Percentiles rank a stretch among this genome's conserved stretches.
These are phyloP conservation scores for Chaitophorus viminalis DNA, from an alignment of 2,888 invertebrate genomes.

Conservation along the genomic window DNA sequence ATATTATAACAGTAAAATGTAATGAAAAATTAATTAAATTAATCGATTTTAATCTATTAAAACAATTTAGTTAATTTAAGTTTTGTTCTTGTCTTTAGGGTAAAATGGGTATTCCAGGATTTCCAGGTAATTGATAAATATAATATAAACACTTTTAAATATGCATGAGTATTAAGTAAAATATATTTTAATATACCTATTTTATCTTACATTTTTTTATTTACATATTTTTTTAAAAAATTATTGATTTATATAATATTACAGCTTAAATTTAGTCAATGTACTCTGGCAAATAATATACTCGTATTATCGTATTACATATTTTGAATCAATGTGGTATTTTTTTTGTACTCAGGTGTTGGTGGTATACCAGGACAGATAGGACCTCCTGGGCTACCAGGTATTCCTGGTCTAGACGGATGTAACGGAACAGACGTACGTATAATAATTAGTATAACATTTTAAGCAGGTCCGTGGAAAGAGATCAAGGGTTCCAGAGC, in stretches of 20 bases:
- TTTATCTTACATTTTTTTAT: too few relatives aligned
- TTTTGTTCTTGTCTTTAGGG: conserved; percentile 70
- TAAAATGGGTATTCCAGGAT: conserved; percentile 87
- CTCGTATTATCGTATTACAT: background rate
- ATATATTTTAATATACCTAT: too few relatives aligned
- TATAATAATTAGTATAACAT: conserved; percentile 63
- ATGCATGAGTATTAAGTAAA: too few relatives aligned
- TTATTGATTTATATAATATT: too few relatives aligned
- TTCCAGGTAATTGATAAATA: conserved; percentile 72
- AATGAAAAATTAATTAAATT: too few relatives aligned
- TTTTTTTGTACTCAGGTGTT: conserved; percentile 66
- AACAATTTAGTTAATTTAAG: background rate
- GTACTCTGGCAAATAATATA: too few relatives aligned
- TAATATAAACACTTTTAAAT: background rate
- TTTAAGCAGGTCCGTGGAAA: too few relatives aligned
- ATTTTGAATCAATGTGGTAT: background rate
- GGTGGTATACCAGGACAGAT: conserved; percentile 78
- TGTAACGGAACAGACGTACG: conserved; percentile 95
- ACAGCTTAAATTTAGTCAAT: too few relatives aligned
- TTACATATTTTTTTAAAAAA: too few relatives aligned
- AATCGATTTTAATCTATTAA: too few relatives aligned
- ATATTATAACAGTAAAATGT: too few relatives aligned
- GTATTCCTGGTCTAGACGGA: conserved; percentile 88
- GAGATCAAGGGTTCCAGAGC: too few relatives aligned
- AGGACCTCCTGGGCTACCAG: conserved; percentile 77